Conservation (phyloP, 2,113 vertebrate species). For the Oncorhynchus gorbuscha region DNA sequence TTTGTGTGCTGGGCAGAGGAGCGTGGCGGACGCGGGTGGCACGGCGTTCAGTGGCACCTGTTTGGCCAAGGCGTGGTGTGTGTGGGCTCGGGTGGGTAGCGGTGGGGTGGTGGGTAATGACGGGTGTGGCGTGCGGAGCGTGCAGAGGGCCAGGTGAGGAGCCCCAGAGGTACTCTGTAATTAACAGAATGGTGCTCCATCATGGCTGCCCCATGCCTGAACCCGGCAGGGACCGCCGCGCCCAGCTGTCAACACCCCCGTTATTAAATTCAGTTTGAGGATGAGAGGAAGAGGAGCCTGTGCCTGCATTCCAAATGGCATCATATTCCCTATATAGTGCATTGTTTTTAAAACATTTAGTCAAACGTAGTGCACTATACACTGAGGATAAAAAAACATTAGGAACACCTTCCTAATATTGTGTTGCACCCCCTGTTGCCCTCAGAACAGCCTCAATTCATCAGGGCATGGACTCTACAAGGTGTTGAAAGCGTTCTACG, state of each 20-base stretch:
- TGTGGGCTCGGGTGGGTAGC: background rate
- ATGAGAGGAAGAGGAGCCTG: background rate
- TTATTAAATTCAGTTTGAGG: conserved; percentile 8
- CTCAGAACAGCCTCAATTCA: no score
- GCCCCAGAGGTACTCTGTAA: conserved; percentile 52
- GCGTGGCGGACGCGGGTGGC: conserved; percentile 25
- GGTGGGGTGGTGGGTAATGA: conserved; percentile 13
- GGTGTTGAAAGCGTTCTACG: no score
- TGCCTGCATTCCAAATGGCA: no score
- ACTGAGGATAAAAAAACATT: no score
- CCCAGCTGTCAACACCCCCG: conserved; percentile 24
- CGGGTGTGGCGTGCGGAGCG: conserved; percentile 1
- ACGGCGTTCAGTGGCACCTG: conserved; percentile 4
- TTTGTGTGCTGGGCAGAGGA: conserved; percentile 18
- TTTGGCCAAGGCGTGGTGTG: background rate
- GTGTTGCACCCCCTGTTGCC: no score
- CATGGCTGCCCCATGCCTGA: conserved; percentile 26
- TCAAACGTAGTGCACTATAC: no score
- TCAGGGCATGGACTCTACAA: no score
- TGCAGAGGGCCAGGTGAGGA: conserved; percentile 26
- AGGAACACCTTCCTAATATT: no score
- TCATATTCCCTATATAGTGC: no score
- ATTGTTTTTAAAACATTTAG: no score
- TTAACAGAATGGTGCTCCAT: conserved; percentile 43
- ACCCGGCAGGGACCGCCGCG: conserved; percentile 29